Percentiles rank a stretch among this genome's conserved stretches.
These are phyloP conservation scores for Rissa tridactyla DNA, from an alignment of 2,113 vertebrate species.

Conservation along the genomic window DNA sequence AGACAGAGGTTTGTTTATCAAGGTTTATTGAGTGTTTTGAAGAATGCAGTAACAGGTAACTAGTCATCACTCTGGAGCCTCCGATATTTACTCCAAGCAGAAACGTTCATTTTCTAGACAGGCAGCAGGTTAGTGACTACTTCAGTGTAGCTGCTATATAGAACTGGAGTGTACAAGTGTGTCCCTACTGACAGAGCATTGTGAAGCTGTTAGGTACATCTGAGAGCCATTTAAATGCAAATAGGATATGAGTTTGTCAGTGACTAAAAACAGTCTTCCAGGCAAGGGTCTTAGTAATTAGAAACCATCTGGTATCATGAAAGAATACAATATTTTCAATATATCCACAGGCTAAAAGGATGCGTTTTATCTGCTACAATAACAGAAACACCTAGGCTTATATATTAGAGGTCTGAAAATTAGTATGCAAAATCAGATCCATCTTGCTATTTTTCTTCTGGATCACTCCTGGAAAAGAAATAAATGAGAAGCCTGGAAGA, in stretches of 20 bases:
- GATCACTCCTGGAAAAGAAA: not conserved
- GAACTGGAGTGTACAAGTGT: not conserved
- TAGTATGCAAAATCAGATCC: not conserved
- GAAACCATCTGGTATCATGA: constrained; percentile 51
- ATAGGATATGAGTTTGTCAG: constrained; percentile 15
- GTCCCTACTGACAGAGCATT: not conserved
- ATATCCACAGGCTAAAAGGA: constrained; percentile 3
- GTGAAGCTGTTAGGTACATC: not conserved
- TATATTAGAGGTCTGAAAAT: not conserved
- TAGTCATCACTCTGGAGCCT: not conserved
- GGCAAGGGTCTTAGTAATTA: constrained; percentile 18
- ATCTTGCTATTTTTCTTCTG: not conserved
- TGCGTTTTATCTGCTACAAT: constrained; percentile 1
- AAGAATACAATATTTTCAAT: not conserved
- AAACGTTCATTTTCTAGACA: not conserved
- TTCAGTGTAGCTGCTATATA: not conserved
- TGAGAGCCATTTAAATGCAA: constrained; percentile 54
- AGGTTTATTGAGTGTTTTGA: not conserved
- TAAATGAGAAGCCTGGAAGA: not conserved
- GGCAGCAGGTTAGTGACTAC: not conserved
- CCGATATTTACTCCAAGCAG: not conserved
- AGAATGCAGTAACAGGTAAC: not conserved
- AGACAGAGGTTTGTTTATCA: rapidly evolving
- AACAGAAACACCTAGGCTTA: not conserved
- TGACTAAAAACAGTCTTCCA: constrained; percentile 23